Evolutionary conservation across 35 echinoderm and acorn worm species (phyloP), one percentile per base, ranked within the genome.

Genomic region (Patiria miniata): DNA sequence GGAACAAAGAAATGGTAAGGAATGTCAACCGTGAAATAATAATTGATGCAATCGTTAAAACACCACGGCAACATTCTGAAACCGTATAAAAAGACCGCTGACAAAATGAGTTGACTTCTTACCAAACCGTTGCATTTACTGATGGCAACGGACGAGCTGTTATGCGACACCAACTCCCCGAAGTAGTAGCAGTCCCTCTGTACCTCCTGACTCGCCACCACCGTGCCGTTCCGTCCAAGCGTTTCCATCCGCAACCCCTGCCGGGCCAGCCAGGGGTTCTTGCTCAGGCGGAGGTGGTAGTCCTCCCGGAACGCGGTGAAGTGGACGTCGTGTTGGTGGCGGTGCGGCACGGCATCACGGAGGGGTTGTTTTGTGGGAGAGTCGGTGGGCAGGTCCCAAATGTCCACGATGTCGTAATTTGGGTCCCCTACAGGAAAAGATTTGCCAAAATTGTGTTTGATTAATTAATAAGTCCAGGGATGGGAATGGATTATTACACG

Each of bases 81-180:
- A n/a, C n/a, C n/a, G n/a, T n/a, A n/a, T n/a, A n/a, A n/a, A n/a
- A n/a, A n/a, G n/a, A n/a, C n/a, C n/a, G n/a, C n/a, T n/a, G n/a
- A n/a, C n/a, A n/a, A n/a, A n/a, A n/a, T n/a, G 28, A 7, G 26
- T 59, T 1, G 29, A 73, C 18, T 55, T 76, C 93, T 95, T 84
- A 95, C 93, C 88, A 95, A 54, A 83, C 93, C 93, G 59, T 91
- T 87, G 77, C 93, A 95, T 80, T 85, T 78, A 55, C 89, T 95
- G 42, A 95, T 61, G 40, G 93, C 93, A 36, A 84, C 85, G 0
- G 79, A 79, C 15, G 83, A 87, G 36, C 77, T 87, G 39, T 87
- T 77, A 30, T 95, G 88, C 4, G 81, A 86, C 32, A 86, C 14
- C 21, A 95, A 14, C 29, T 77, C 16, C 16, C 87, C 93, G 32